Percentiles rank a stretch among this genome's conserved stretches.
Evolutionary conservation across 2,797 vertebrate genomes (phyloP).

Genomic region (Fistularia tabacaria): DNA sequence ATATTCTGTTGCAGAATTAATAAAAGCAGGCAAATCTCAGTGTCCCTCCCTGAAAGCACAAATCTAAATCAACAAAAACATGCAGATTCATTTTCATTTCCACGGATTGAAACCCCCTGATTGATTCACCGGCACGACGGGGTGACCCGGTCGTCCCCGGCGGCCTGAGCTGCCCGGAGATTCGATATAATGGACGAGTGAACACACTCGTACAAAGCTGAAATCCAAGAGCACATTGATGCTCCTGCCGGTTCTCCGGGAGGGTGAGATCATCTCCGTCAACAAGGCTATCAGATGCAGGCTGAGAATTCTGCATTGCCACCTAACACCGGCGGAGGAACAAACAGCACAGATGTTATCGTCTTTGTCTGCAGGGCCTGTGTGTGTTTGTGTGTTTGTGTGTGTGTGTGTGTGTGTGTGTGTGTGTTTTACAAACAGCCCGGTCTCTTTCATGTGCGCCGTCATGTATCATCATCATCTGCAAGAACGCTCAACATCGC

Average conservation of each 20-base stretch:
- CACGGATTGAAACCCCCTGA: no score
- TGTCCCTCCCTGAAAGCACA: no score
- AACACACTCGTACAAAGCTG: neutral
- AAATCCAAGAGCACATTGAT: neutral
- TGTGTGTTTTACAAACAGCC: slow-evolving; percentile 18
- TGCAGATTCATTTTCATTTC: no score
- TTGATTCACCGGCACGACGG: no score
- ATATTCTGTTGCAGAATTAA: no score
- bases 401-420: slow-evolving; percentile 21
- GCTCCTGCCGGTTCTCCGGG: neutral
- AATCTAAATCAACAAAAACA: no score
- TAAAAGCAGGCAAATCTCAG: no score
- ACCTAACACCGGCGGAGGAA: slow-evolving; percentile 53
- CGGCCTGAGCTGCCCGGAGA: no score
- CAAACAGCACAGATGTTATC: slow-evolving; percentile 51
- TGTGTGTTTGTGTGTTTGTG: no score
- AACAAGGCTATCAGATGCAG: slow-evolving; percentile 59
- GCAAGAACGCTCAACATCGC: neutral
- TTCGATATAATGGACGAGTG: neutral
- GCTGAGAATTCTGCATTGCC: slow-evolving; percentile 42
- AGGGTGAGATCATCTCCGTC: slow-evolving; percentile 54
- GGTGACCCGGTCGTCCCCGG: no score
- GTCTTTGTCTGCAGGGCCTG: slow-evolving; percentile 41
- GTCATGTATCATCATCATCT: neutral
- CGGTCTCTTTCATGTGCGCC: slow-evolving; percentile 34